phyloP scores from a whole-genome alignment of 1,140 invertebrate genomes.

The Mactra quadrangularis region DNA sequence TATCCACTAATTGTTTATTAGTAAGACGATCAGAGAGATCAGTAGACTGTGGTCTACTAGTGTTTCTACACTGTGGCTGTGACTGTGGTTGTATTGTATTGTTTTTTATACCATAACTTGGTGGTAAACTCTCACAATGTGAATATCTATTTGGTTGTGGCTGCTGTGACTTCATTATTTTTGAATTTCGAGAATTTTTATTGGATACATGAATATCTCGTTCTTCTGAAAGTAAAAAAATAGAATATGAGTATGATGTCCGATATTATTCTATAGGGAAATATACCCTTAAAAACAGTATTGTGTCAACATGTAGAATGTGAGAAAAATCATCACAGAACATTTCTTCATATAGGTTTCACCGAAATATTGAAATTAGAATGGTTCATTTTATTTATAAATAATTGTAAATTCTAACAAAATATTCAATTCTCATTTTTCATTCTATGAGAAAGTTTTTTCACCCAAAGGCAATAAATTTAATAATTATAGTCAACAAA shows the following conservation, averaged over 20 bases:
- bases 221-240: conserved; percentile 36
- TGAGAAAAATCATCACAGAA: too few relatives aligned
- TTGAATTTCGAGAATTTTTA: background rate
- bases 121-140: conserved; percentile 13
- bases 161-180: conserved; percentile 22
- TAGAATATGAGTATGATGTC: background rate
- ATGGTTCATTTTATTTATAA: too few relatives aligned
- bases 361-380: too few relatives aligned
- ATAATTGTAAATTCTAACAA: too few relatives aligned
- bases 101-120: conserved; percentile 1
- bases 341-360: too few relatives aligned
- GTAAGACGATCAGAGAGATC: conserved; percentile 44
- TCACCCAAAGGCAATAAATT: too few relatives aligned
- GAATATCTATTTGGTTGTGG: conserved; percentile 35
- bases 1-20: conserved; percentile 37
- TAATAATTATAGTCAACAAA: too few relatives aligned
- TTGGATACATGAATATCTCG: conserved; percentile 33
- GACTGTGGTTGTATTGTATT: conserved; percentile 13
- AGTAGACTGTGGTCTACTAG: conserved; percentile 52
- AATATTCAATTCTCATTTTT: too few relatives aligned
- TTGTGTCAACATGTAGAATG: too few relatives aligned
- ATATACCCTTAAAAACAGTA: background rate
- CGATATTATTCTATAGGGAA: background rate
- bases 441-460: too few relatives aligned
- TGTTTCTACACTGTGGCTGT: conserved; percentile 27